Evolutionary conservation across 2,888 invertebrate genomes (phyloP).

Genomic region (Sphaerophoria rueppellii): DNA sequence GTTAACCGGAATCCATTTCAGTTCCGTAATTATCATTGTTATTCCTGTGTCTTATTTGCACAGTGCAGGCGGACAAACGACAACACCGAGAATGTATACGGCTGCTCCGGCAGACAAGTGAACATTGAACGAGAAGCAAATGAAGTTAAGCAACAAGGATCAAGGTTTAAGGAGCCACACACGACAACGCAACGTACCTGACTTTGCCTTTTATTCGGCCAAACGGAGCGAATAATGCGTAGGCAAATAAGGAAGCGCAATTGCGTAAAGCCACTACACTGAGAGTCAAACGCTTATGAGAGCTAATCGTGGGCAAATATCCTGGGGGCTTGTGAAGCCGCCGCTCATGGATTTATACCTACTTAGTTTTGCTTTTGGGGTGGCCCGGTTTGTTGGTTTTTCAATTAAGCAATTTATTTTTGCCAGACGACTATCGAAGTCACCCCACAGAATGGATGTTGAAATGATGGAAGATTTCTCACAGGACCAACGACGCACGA

Average conservation of each 20-base stretch:
- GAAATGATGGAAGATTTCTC: constrained; percentile 7
- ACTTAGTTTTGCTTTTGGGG: constrained; percentile 55
- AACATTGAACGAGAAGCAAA: constrained; percentile 14
- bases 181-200: constrained; percentile 4
- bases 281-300: constrained; percentile 73
- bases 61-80: constrained; percentile 58
- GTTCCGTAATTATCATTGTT: constrained; percentile 72
- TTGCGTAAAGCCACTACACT: constrained; percentile 70
- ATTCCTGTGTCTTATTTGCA: constrained; percentile 56
- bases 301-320: constrained; percentile 75
- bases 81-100: background rate
- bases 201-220: constrained; percentile 69
- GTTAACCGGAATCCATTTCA: constrained; percentile 73
- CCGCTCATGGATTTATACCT: constrained; percentile 9
- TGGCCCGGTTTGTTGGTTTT: constrained; percentile 70
- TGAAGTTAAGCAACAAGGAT: background rate
- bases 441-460: constrained; percentile 36
- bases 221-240: constrained; percentile 70
- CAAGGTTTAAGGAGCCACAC: constrained; percentile 16
- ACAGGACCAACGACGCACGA: background rate
- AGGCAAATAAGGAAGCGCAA: constrained; percentile 73
- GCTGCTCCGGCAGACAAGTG: constrained; percentile 59
- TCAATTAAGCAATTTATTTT: constrained; percentile 71
- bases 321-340: constrained; percentile 70
- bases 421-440: background rate